Percentiles rank a stretch among this genome's conserved stretches.
Evolutionary conservation across 2,113 vertebrate species (phyloP).

Genomic region (Sterna hirundo): DNA sequence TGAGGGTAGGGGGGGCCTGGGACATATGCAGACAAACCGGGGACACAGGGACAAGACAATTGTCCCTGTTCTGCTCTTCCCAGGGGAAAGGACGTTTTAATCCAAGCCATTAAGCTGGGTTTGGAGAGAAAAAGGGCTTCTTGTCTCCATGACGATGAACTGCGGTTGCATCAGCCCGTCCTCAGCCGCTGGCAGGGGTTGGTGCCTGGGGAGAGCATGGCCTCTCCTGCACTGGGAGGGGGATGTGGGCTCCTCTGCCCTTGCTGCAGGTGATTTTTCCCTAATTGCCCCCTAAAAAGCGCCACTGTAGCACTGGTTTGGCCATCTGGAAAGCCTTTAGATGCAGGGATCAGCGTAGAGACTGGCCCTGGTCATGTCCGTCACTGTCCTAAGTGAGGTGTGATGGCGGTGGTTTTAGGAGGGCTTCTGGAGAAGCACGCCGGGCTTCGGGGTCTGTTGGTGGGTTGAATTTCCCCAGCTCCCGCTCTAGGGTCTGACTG

Average conservation of each 20-base stretch:
- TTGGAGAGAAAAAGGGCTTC: conserved; percentile 67
- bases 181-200: neutral
- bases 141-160: conserved; percentile 71
- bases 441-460: neutral
- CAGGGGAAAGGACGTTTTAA: conserved; percentile 52
- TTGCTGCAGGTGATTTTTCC: neutral
- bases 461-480: neutral
- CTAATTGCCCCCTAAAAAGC: neutral
- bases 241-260: neutral
- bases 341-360: neutral
- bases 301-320: accelerated
- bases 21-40: neutral
- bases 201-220: neutral
- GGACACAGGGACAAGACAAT: neutral
- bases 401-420: neutral
- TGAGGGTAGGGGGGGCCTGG: neutral
- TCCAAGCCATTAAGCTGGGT: conserved; percentile 47
- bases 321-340: neutral
- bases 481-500: neutral
- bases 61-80: conserved; percentile 35
- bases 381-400: neutral
- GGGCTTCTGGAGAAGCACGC: neutral
- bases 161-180: conserved; percentile 31
- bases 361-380: neutral
- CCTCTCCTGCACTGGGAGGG: neutral